Evolutionary conservation across 2,888 invertebrate species (phyloP).

Genomic region (Phyllotreta cruciferae): DNA sequence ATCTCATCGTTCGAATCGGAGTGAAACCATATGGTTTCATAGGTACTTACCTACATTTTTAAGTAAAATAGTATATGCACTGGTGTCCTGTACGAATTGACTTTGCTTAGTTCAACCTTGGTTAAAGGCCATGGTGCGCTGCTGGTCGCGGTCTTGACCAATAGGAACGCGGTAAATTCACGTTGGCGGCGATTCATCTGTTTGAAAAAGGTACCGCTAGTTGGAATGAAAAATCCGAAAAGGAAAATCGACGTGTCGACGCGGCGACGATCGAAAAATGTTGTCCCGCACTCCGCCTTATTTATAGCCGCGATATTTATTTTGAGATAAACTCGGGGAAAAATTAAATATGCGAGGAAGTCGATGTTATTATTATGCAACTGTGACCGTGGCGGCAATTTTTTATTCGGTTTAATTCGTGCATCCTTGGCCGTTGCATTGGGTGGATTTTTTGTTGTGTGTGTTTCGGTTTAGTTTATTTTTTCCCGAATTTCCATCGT

Average conservation of each 20-base stretch:
- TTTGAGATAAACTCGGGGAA: slow-evolving; percentile 29
- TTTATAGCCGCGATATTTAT: slow-evolving; percentile 34
- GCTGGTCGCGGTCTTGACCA: not conserved
- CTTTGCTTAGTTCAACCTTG: no score
- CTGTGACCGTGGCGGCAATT: slow-evolving; percentile 18
- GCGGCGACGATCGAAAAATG: not conserved
- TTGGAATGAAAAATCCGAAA: slow-evolving; percentile 8
- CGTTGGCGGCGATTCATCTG: slow-evolving; percentile 2
- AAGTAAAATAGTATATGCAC: no score
- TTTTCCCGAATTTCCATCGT: not conserved
- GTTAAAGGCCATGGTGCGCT: not conserved
- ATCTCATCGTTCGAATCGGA: no score
- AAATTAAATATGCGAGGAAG: slow-evolving; percentile 35
- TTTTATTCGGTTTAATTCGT: slow-evolving; percentile 4
- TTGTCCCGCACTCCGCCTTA: slow-evolving; percentile 16
- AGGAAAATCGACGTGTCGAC: not conserved
- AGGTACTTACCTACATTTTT: no score
- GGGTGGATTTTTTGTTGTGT: not conserved
- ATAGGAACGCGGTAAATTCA: not conserved
- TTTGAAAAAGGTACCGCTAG: slow-evolving; percentile 10
- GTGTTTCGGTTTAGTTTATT: not conserved
- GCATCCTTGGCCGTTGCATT: slow-evolving; percentile 1
- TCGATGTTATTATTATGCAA: slow-evolving; percentile 33
- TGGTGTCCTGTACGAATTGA: no score
- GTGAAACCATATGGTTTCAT: no score